Conservation (phyloP, 1,140 invertebrate genomes). For the Papilio glaucus region DNA sequence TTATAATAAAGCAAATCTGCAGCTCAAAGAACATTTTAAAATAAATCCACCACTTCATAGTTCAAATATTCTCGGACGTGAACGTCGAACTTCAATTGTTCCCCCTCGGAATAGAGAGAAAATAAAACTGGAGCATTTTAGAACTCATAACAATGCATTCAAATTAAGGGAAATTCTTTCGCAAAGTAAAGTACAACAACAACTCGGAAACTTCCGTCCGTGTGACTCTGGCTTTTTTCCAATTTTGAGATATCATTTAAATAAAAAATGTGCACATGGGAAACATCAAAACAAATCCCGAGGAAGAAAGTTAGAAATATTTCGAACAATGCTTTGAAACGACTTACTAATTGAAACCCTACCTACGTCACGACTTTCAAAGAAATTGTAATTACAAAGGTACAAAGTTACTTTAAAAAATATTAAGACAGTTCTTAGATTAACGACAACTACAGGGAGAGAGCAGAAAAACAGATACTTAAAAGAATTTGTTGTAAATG, state of each 20-base stretch:
- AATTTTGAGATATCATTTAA: constrained; percentile 17
- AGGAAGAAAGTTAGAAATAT: neutral
- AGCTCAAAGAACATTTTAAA: neutral
- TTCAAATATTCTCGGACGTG: constrained; percentile 7
- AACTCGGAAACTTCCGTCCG: constrained; percentile 16
- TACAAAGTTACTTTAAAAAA: too few relatives aligned
- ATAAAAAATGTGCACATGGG: constrained; percentile 26
- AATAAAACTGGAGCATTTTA: constrained; percentile 10
- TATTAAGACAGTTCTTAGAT: too few relatives aligned
- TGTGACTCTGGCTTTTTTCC: constrained; percentile 23
- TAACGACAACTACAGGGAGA: too few relatives aligned
- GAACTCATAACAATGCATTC: constrained; percentile 33
- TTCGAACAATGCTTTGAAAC: constrained; percentile 12
- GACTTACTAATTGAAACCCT: neutral
- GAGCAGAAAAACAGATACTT: too few relatives aligned
- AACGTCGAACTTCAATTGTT: constrained; percentile 23
- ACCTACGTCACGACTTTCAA: neutral
- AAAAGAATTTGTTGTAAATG: too few relatives aligned
- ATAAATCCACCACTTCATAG: neutral
- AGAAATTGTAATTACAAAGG: neutral
- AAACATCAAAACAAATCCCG: neutral
- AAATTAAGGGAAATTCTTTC: constrained; percentile 28
- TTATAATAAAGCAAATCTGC: neutral
- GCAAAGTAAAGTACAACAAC: constrained; percentile 29
- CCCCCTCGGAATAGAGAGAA: constrained; percentile 25